Conservation (phyloP, 2,888 invertebrate genomes). For the Melinopterus prodromus region DNA sequence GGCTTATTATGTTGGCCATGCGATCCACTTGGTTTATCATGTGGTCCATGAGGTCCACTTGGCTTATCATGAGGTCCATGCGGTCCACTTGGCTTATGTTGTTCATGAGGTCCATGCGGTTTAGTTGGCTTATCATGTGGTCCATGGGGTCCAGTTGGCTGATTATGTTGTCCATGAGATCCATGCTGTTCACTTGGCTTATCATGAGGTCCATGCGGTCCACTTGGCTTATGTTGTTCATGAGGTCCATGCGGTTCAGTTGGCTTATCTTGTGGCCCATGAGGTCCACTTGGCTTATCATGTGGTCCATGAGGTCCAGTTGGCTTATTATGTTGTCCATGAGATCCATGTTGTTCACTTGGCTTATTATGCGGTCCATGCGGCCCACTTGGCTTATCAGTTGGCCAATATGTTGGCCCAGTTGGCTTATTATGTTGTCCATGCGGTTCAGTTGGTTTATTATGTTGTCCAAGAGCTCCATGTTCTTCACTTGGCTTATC, state of each 20-base stretch:
- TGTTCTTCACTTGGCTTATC: neutral
- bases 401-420: neutral
- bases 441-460: neutral
- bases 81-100: neutral
- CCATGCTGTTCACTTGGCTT: neutral
- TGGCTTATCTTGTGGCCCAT: neutral
- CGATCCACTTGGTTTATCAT: neutral
- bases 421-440: neutral
- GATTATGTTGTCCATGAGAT: neutral
- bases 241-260: neutral
- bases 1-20: neutral
- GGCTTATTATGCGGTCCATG: neutral
- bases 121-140: neutral
- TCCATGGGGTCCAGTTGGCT: neutral
- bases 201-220: neutral
- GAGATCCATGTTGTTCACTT: neutral
- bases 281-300: neutral
- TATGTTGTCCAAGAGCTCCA: neutral
- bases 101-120: neutral
- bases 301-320: neutral
- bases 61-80: neutral
- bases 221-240: neutral
- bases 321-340: neutral
- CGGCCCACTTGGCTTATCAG: neutral
- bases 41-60: neutral